Percentiles rank a stretch among this genome's conserved stretches.
phyloP scores from a whole-genome alignment of 1,140 invertebrate genomes.

The Drosophila ficusphila region DNA sequence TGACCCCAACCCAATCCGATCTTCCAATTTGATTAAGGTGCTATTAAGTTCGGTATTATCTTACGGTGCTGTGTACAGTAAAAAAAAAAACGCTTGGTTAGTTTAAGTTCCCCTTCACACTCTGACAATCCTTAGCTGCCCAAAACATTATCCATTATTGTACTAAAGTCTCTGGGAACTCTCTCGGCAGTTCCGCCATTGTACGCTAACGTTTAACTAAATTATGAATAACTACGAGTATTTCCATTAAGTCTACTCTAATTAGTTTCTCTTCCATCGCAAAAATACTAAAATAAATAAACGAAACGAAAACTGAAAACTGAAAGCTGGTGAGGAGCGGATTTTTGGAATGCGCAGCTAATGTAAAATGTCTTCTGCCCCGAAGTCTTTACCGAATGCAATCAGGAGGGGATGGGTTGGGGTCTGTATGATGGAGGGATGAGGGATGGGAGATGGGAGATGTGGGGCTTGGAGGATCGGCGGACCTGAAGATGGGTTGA shows the following conservation, averaged over 20 bases:
- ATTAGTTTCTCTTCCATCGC: constrained; percentile 65
- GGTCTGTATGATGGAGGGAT: neutral
- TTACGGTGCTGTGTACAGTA: constrained; percentile 38
- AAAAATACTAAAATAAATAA: constrained; percentile 61
- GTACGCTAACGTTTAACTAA: constrained; percentile 55
- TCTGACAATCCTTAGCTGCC: constrained; percentile 73
- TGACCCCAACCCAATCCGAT: constrained; percentile 28
- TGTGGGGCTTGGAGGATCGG: constrained; percentile 9
- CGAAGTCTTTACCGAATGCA: constrained; percentile 66
- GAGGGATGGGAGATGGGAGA: neutral
- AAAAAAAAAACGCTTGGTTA: constrained; percentile 23
- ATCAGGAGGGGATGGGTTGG: constrained; percentile 37
- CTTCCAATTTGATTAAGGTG: constrained; percentile 47
- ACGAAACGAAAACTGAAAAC: constrained; percentile 52
- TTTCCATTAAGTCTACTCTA: constrained; percentile 66
- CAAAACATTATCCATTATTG: constrained; percentile 34
- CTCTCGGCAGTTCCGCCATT: constrained; percentile 33
- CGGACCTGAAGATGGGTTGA: constrained; percentile 17
- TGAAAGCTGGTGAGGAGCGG: constrained; percentile 10
- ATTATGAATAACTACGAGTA: constrained; percentile 66
- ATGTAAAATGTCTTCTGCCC: constrained; percentile 73
- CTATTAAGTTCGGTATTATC: constrained; percentile 41
- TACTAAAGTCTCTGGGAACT: constrained; percentile 36
- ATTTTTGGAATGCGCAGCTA: constrained; percentile 75
- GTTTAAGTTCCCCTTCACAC: constrained; percentile 28